These are phyloP conservation scores for Chaenocephalus aceratus DNA, from an alignment of 2,113 vertebrate genomes.

Conservation along the genomic window DNA sequence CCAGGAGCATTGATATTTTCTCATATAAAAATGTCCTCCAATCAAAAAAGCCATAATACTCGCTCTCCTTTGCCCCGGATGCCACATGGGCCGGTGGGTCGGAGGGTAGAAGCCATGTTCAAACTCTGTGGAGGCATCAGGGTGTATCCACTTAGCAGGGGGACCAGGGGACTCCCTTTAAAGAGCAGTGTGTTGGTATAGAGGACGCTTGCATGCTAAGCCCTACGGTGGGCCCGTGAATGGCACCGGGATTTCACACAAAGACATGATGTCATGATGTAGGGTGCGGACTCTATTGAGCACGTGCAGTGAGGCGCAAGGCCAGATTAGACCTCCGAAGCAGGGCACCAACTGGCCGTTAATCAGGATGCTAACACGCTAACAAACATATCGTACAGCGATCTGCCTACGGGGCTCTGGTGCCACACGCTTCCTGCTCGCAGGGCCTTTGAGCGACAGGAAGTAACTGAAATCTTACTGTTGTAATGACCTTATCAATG, in stretches of 20 bases:
- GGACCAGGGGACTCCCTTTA: conserved; percentile 77
- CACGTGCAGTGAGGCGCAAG: conserved; percentile 89
- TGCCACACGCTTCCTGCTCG: conserved; percentile 83
- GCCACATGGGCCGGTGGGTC: conserved; percentile 34
- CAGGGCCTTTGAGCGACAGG: conserved; percentile 66
- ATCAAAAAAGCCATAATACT: conserved; percentile 33
- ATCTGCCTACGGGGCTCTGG: conserved; percentile 88
- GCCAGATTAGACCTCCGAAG: conserved; percentile 87
- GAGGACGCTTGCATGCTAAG: conserved; percentile 79
- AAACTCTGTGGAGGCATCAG: conserved; percentile 64
- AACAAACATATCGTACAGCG: conserved; percentile 91
- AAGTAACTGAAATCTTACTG: conserved; percentile 56
- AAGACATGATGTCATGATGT: conserved; percentile 94
- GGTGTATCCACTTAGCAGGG: conserved; percentile 67
- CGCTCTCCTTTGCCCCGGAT: conserved; percentile 34
- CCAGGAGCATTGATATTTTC: conserved; percentile 34
- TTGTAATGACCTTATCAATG: conserved; percentile 38
- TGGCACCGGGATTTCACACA: conserved; percentile 89
- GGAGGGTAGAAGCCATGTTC: conserved; percentile 55
- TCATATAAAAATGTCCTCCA: conserved; percentile 26
- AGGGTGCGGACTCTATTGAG: conserved; percentile 89
- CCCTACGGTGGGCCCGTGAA: conserved; percentile 82
- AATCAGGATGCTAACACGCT: conserved; percentile 85
- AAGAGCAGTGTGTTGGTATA: conserved; percentile 79
- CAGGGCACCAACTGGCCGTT: conserved; percentile 84